Base-by-base conservation (phyloP, 2,888 invertebrate species). In the Parelbella ahira region DNA sequence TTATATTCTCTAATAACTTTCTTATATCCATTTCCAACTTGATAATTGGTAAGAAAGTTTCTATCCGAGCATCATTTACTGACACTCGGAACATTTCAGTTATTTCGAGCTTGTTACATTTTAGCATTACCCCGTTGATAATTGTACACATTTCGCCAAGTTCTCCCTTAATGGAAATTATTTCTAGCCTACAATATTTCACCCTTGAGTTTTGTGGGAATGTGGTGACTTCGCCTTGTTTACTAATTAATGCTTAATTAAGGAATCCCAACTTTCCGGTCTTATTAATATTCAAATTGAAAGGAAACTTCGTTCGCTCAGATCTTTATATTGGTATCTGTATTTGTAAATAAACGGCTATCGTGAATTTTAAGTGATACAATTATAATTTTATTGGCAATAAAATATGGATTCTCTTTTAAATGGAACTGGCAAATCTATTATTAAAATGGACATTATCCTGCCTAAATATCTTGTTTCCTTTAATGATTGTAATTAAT, bases 171-270 rank as follows among this genome's bases (percentile, higher is more conserved):
- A 30, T 24, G 6, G 8, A 24, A 39, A 18, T 39, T 32, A 39
- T 20, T 39, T 39, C 25, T 19, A 32, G 19, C 10, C 10, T 25
- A n/a, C n/a, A 30, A 39, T 20, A 23, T 32, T 39, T 39, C 20
- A 38, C 25, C 11, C 11, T 18, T 3, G 13, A 32, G 19, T 39
- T 39, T 19, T 30, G 24, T 32, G 38, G 23, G 18, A 24, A 38
- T 24, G 24, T 25, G 39, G 24, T 39, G 19, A 32, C 32, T 8
- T 32, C 10, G 23, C 5, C 30, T 32, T 39, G 39, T 39, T 39
- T 32, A 32, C 32, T 39, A 32, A 39, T 39, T 32, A 39, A 39
- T 19, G 39, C 30, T 32, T 9, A 25, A 39, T 39, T 25, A 39
- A 7, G 3, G 15, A 28, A 25, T 30, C 4, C 15, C 6, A 39